These are phyloP conservation scores for Eutolmus rufibarbis DNA, from an alignment of 2,888 invertebrate species.

Conservation along the genomic window DNA sequence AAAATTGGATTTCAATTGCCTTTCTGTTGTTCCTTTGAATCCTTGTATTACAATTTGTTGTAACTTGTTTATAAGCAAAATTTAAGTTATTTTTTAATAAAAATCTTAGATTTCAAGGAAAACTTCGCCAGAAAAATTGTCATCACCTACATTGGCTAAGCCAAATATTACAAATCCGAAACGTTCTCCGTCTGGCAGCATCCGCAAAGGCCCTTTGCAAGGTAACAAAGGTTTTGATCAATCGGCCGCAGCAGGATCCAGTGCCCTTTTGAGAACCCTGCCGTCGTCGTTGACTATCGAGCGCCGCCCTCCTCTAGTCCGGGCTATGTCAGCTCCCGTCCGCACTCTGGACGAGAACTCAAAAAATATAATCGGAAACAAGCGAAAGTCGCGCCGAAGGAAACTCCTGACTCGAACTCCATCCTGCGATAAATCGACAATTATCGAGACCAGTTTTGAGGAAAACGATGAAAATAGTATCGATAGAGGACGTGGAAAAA, in stretches of 20 bases:
- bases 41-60: neutral
- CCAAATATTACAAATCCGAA: neutral
- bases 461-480: conserved; percentile 36
- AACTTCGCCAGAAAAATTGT: neutral
- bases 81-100: neutral
- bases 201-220: conserved; percentile 52
- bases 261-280: conserved; percentile 49
- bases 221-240: conserved; percentile 45
- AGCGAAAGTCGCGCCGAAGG: conserved; percentile 57
- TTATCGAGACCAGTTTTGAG: conserved; percentile 18
- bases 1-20: neutral
- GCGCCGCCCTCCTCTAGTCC: conserved; percentile 59
- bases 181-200: conserved; percentile 45
- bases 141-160: neutral
- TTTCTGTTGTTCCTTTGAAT: neutral
- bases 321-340: conserved; percentile 64
- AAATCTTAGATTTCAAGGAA: neutral
- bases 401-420: conserved; percentile 51
- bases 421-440: conserved; percentile 16
- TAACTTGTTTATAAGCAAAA: neutral
- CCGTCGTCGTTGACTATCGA: conserved; percentile 56
- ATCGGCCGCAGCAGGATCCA: neutral
- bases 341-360: conserved; percentile 56
- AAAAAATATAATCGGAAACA: conserved; percentile 54
- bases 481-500: conserved; percentile 51